These are phyloP conservation scores for Tadarida brasiliensis DNA, from an alignment of 2,797 vertebrate species.

Conservation along the genomic window DNA sequence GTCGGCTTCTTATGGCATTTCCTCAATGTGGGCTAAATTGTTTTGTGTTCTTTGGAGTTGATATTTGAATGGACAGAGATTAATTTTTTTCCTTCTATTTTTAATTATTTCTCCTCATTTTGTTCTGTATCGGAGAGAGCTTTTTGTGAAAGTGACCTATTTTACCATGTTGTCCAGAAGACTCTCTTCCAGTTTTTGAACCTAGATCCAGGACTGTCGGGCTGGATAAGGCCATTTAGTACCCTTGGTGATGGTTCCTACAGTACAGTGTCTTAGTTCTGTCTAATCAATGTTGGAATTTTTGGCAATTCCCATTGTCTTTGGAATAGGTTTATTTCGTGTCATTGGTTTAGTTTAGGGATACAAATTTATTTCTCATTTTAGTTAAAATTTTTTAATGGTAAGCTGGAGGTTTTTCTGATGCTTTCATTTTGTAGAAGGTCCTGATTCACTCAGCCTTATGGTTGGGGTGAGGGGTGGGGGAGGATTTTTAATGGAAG, in stretches of 20 bases:
- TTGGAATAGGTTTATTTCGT: not conserved
- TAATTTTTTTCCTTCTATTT: not conserved
- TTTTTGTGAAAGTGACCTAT: slow-evolving; percentile 3
- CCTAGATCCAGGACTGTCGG: not conserved
- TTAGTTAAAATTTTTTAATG: not conserved
- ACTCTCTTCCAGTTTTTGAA: not conserved
- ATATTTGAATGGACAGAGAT: slow-evolving; percentile 3
- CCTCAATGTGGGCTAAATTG: not conserved
- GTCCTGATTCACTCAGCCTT: not conserved
- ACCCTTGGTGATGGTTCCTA: not conserved
- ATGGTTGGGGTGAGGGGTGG: not conserved
- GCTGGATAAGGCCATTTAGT: not conserved
- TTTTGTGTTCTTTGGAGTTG: slow-evolving; percentile 24
- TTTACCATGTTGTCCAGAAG: not conserved
- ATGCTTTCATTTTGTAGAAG: not conserved
- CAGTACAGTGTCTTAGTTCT: not conserved
- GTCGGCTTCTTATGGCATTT: not conserved
- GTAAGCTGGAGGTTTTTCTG: not conserved
- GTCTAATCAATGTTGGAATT: not conserved
- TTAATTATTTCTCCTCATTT: slow-evolving; percentile 8
- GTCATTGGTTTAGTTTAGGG: not conserved
- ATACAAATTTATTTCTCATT: not conserved
- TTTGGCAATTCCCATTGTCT: not conserved
- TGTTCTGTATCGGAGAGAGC: not conserved
- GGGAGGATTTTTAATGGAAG: not conserved